Evolutionary conservation across 2,888 invertebrate species (phyloP).

Genomic region (Rambutsinella grinnellia): DNA sequence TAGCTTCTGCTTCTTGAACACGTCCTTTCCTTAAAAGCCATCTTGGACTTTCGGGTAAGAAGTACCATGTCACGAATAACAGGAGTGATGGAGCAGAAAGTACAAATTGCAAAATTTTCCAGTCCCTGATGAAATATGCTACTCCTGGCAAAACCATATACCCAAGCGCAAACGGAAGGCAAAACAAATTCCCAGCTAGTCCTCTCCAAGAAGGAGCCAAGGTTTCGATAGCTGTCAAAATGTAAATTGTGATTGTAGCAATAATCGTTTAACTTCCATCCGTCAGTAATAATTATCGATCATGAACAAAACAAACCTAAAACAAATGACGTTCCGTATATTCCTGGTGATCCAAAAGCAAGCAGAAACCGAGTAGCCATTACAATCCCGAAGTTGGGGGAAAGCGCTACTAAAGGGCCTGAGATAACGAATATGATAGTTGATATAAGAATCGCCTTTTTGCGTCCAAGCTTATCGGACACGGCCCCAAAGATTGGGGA

Average conservation of each 20-base stretch:
- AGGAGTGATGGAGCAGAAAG: conserved; percentile 19
- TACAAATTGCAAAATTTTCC: conserved; percentile 39
- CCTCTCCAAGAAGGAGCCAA: conserved; percentile 34
- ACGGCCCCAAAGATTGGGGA: conserved; percentile 48
- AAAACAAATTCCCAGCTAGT: conserved; percentile 43
- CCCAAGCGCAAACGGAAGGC: conserved; percentile 38
- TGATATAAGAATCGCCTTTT: conserved; percentile 34
- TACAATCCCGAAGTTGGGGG: conserved; percentile 37
- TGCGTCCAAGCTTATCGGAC: conserved; percentile 43
- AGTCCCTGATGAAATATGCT: conserved; percentile 48
- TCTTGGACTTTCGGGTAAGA: conserved; percentile 45
- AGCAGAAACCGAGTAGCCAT: conserved; percentile 31
- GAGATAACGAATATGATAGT: conserved; percentile 44
- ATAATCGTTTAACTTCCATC: not conserved
- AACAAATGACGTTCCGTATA: conserved; percentile 41
- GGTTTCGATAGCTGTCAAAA: conserved; percentile 33
- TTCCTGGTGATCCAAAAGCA: conserved; percentile 31
- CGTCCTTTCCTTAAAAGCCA: conserved; percentile 45
- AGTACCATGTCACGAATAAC: conserved; percentile 38
- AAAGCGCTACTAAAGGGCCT: conserved; percentile 38
- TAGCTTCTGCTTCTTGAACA: conserved; percentile 31
- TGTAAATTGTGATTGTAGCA: not conserved
- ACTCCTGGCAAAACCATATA: conserved; percentile 47
- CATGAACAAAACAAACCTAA: conserved; percentile 28
- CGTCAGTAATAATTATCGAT: not conserved